Percentiles rank a stretch among this genome's conserved stretches.
phyloP scores from a whole-genome alignment of 2,113 vertebrate genomes.

The Scomber japonicus region DNA sequence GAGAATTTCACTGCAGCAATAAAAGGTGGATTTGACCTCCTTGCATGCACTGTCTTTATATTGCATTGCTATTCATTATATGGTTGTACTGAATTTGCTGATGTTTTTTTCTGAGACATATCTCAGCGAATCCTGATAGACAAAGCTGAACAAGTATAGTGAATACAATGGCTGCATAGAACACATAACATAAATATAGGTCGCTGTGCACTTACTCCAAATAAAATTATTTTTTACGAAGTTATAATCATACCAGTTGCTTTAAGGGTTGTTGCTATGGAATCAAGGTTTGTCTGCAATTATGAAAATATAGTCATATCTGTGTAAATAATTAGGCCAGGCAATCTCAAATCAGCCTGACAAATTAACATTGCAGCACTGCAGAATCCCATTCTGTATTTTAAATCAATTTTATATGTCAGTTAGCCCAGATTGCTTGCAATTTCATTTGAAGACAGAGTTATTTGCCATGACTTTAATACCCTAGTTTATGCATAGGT shows the following conservation, averaged over 20 bases:
- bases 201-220: neutral
- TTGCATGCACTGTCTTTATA: neutral
- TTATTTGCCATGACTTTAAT: neutral
- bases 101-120: neutral
- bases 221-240: too few species aligned
- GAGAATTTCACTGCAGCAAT: constrained; percentile 30
- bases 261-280: constrained; percentile 1
- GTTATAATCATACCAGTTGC: neutral
- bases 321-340: constrained; percentile 15
- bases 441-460: neutral
- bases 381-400: constrained; percentile 14
- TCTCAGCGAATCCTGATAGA: neutral
- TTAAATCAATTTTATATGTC: constrained; percentile 25
- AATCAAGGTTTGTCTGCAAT: neutral
- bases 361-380: constrained; percentile 8
- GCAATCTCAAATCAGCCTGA: constrained; percentile 12
- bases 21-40: constrained; percentile 28
- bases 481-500: neutral
- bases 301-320: neutral
- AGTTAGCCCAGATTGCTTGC: neutral
- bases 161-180: neutral
- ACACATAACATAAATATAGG: neutral
- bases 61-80: constrained; percentile 11
- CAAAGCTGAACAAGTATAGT: neutral
- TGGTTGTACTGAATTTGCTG: neutral